These are phyloP conservation scores for Coreius guichenoti DNA, from an alignment of 2,797 vertebrate genomes.

Conservation along the genomic window DNA sequence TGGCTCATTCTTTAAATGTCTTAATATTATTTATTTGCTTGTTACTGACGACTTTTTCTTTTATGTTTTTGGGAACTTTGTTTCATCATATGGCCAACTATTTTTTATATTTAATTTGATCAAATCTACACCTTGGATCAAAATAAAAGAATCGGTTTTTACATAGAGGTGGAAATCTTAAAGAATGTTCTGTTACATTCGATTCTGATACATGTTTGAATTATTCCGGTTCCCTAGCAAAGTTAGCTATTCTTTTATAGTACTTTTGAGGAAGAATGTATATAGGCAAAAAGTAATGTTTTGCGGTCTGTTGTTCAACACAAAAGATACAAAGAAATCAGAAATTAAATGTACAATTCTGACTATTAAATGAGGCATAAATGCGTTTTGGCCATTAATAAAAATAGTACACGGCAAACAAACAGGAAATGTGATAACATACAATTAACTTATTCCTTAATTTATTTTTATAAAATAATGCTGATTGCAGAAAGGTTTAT, in stretches of 20 bases:
- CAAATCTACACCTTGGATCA: not conserved
- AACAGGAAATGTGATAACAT: not conserved
- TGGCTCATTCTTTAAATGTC: slow-evolving; percentile 32
- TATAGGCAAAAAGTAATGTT: not conserved
- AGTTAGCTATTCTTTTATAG: not conserved
- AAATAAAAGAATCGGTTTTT: not conserved
- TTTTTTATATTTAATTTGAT: not conserved
- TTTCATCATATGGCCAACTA: too few species aligned
- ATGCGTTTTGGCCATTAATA: not conserved
- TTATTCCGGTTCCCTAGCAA: not conserved
- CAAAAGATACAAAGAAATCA: not conserved
- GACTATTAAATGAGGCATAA: not conserved
- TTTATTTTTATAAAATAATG: not conserved
- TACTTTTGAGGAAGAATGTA: not conserved
- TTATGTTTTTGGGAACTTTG: not conserved
- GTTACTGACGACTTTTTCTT: not conserved
- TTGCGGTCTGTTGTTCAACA: not conserved
- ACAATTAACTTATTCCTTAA: not conserved
- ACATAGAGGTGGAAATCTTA: not conserved
- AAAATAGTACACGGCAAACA: not conserved
- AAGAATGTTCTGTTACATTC: not conserved
- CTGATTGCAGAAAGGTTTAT: not conserved
- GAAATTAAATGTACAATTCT: not conserved
- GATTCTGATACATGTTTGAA: not conserved
- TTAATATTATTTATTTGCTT: not conserved